phyloP scores from a whole-genome alignment of 2,888 invertebrate species.

The Rhimphoctona megacephalus region DNA sequence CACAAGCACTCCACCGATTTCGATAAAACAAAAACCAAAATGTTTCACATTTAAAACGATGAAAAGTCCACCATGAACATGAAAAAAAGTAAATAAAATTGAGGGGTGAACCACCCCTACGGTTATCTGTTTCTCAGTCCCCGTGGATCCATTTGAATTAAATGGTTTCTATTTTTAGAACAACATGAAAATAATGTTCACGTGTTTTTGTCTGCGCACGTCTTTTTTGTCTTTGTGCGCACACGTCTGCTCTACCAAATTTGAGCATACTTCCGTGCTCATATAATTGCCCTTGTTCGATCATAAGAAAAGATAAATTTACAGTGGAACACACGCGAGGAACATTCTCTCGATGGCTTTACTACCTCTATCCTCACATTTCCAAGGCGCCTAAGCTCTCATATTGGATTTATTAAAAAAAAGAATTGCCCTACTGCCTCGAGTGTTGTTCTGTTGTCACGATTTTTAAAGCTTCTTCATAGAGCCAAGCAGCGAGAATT shows the following conservation, averaged over 20 bases:
- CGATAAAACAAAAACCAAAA: no score
- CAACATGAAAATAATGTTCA: no score
- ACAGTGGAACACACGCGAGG: conserved; percentile 71
- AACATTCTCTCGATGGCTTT: conserved; percentile 68
- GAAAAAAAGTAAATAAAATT: no score
- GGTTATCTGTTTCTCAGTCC: no score
- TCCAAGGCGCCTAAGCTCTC: conserved; percentile 10
- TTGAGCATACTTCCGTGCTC: conserved; percentile 67
- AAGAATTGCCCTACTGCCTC: background rate
- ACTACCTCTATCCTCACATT: conserved; percentile 57
- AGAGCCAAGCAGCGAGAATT: conserved; percentile 17
- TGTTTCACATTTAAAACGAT: no score
- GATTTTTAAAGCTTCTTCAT: conserved; percentile 11
- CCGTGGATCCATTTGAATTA: no score
- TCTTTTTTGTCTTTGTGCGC: no score
- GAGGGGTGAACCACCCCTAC: no score
- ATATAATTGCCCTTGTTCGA: conserved; percentile 28
- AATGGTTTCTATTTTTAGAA: no score
- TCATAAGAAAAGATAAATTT: conserved; percentile 72
- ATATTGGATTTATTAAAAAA: conserved; percentile 29
- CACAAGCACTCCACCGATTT: no score
- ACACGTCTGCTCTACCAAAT: background rate
- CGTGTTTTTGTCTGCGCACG: no score
- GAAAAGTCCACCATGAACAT: no score
- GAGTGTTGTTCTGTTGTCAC: conserved; percentile 23